Evolutionary conservation across 1,140 invertebrate genomes (phyloP).

Genomic region (Asobara japonica): DNA sequence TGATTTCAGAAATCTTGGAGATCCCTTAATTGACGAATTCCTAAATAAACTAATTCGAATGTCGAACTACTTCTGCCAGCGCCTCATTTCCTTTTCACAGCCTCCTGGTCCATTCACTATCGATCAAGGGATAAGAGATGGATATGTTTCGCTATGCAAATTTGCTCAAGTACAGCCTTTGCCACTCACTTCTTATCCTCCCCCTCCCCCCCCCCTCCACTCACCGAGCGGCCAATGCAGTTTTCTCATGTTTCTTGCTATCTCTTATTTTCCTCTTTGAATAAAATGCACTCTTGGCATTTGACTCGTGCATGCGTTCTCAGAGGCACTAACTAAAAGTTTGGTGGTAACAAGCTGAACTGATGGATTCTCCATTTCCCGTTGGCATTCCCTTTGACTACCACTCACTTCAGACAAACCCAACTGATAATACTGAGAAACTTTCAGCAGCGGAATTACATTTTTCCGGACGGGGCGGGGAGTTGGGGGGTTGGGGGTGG

Average conservation of each 20-base stretch:
- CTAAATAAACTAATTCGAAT: too few species aligned
- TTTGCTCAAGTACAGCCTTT: not conserved
- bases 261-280: not conserved
- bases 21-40: too few species aligned
- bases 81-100: not conserved
- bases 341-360: not conserved
- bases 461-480: too few species aligned
- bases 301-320: not conserved
- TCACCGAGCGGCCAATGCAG: not conserved
- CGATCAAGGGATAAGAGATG: not conserved
- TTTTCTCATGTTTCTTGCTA: not conserved
- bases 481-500: too few species aligned
- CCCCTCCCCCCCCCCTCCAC: not conserved
- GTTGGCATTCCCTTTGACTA: not conserved
- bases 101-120: not conserved
- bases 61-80: too few species aligned
- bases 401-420: not conserved
- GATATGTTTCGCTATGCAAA: constrained; percentile 11
- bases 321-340: constrained; percentile 3
- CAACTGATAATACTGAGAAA: not conserved
- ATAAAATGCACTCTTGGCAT: not conserved
- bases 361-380: constrained; percentile 1
- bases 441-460: not conserved
- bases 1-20: too few species aligned
- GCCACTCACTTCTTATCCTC: not conserved